Percentiles rank a stretch among this genome's conserved stretches.
Conservation (phyloP, 2,797 vertebrate genomes). For the Phoebastria nigripes region DNA sequence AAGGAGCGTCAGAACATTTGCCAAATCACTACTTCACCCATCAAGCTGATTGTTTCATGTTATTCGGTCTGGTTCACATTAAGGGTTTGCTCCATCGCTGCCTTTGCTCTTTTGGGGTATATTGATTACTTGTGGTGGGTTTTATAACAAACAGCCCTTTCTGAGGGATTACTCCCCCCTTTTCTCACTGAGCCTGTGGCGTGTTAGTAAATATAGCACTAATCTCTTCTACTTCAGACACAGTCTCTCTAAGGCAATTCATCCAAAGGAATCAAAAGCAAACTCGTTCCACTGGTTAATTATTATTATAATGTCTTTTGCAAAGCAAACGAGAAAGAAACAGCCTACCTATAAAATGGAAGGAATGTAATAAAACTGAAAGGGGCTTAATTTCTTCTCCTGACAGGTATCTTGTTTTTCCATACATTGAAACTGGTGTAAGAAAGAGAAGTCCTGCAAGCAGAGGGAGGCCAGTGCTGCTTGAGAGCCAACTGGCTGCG, state of each 20-base stretch:
- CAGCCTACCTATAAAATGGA: not conserved
- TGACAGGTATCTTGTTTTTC: constrained; percentile 26
- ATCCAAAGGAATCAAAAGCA: not conserved
- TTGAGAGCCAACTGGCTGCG: not conserved
- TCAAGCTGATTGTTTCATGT: constrained; percentile 26
- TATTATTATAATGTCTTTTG: not conserved
- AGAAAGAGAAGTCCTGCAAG: not conserved
- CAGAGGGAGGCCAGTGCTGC: not conserved
- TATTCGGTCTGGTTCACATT: constrained; percentile 43
- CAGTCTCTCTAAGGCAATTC: not conserved
- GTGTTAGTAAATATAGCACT: not conserved
- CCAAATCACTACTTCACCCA: constrained; percentile 60
- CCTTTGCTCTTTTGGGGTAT: constrained; percentile 25
- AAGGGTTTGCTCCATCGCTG: constrained; percentile 17
- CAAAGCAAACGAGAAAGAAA: not conserved
- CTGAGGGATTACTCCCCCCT: not conserved
- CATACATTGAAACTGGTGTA: not conserved
- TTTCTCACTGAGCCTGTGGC: not conserved
- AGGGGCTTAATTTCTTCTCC: not conserved
- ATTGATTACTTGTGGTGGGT: constrained; percentile 36
- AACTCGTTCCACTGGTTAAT: not conserved
- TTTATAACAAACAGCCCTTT: constrained; percentile 41
- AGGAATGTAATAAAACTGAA: not conserved
- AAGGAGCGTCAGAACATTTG: constrained; percentile 19
- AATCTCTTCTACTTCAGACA: not conserved